These are phyloP conservation scores for Syndactyla subalaris DNA, from an alignment of 2,797 vertebrate genomes.

Conservation along the genomic window DNA sequence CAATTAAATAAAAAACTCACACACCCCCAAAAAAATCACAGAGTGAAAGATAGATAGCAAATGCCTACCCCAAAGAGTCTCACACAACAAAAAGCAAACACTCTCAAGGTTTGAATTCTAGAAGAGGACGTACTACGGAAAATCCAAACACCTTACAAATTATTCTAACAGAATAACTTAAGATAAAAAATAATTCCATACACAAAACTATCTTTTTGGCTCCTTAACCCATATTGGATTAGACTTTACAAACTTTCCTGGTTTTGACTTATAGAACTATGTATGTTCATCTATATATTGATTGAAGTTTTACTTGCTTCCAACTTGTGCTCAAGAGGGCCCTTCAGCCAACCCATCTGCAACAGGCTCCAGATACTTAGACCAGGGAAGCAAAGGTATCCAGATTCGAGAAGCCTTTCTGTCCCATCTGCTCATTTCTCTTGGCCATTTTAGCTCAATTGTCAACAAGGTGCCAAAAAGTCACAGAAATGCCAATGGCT, in stretches of 20 bases:
- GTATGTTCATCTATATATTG: neutral
- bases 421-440: neutral
- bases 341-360: neutral
- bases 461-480: neutral
- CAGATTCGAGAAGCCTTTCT: neutral
- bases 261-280: neutral
- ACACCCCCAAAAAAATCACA: neutral
- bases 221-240: neutral
- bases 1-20: neutral
- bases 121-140: neutral
- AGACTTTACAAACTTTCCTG: neutral
- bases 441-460: neutral
- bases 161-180: neutral
- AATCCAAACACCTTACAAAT: neutral
- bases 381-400: neutral
- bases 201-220: neutral
- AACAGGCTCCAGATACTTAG: fast-evolving
- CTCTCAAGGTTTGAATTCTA: neutral
- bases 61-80: neutral
- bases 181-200: neutral
- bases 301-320: neutral
- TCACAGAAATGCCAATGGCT: fast-evolving
- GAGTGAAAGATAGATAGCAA: neutral
- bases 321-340: neutral
- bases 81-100: neutral